phyloP scores from a whole-genome alignment of 1,140 invertebrate genomes.

The Euwallacea fornicatus region DNA sequence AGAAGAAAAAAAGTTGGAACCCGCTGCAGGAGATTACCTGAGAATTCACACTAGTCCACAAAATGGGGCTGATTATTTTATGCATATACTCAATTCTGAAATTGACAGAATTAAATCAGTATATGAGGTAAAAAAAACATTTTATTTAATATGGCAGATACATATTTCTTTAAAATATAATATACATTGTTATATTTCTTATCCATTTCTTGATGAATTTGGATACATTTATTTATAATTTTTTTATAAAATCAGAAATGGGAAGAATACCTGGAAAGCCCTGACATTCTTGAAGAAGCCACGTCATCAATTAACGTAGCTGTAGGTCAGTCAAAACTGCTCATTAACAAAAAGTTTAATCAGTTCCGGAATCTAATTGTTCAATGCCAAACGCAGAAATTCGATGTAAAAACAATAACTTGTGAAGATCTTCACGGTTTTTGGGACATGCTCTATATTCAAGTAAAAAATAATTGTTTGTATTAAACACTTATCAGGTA shows the following conservation, averaged over 20 bases:
- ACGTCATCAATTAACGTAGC: conserved; percentile 65
- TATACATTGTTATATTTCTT: neutral
- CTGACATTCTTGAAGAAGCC: conserved; percentile 54
- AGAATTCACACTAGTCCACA: conserved; percentile 32
- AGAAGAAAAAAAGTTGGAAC: neutral
- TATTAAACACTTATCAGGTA: conserved; percentile 4
- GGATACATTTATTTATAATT: neutral
- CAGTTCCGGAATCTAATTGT: conserved; percentile 66
- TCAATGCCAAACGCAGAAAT: conserved; percentile 60
- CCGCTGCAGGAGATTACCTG: conserved; percentile 10
- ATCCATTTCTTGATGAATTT: neutral
- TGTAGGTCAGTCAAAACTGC: conserved; percentile 67
- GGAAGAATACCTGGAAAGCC: conserved; percentile 41
- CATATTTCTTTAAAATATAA: neutral
- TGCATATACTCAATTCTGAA: conserved; percentile 57
- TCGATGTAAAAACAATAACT: conserved; percentile 58
- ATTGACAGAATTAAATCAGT: conserved; percentile 54
- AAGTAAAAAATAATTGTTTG: conserved; percentile 45
- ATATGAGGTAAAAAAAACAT: conserved; percentile 19
- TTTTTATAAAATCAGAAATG: conserved; percentile 12
- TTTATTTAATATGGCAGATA: neutral
- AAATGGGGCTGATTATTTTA: conserved; percentile 56
- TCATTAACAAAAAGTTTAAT: conserved; percentile 69
- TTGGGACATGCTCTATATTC: conserved; percentile 74
- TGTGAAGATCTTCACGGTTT: conserved; percentile 72